A percentile compares a stretch with the other conserved stretches of the same genome.
These are phyloP conservation scores for Helarctos malayanus DNA, from an alignment of 2,797 vertebrate species.

Conservation along the genomic window DNA sequence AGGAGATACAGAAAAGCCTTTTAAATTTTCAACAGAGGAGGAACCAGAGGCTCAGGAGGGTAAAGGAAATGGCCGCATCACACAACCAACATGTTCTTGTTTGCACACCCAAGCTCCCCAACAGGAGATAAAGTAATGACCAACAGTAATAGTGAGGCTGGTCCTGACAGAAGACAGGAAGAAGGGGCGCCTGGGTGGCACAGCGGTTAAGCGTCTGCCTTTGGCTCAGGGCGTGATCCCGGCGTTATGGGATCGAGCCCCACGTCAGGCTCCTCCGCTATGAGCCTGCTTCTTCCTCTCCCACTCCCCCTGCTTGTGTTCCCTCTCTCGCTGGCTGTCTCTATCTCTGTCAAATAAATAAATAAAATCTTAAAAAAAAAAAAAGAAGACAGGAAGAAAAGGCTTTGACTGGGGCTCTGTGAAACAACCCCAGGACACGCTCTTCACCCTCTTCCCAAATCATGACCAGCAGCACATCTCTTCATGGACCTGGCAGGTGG, in stretches of 20 bases:
- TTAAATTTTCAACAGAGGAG: background rate
- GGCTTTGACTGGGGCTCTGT: background rate
- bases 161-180: background rate
- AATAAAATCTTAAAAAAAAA: too few species aligned
- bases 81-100: background rate
- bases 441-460: accelerated
- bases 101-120: background rate
- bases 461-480: too few species aligned
- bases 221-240: too few species aligned
- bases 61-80: background rate
- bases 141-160: accelerated
- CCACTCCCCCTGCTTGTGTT: too few species aligned
- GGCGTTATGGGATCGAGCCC: too few species aligned
- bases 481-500: background rate
- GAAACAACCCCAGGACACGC: background rate
- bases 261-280: too few species aligned
- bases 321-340: too few species aligned
- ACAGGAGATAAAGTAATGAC: background rate
- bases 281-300: too few species aligned
- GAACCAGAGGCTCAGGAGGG: background rate
- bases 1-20: background rate
- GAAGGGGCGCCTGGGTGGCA: too few species aligned
- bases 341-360: too few species aligned
- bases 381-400: background rate
- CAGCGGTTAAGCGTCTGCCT: too few species aligned